Evolutionary conservation across 2,113 vertebrate species (phyloP), one percentile per base, ranked within the genome.

Genomic region (Bothrops jararaca): DNA sequence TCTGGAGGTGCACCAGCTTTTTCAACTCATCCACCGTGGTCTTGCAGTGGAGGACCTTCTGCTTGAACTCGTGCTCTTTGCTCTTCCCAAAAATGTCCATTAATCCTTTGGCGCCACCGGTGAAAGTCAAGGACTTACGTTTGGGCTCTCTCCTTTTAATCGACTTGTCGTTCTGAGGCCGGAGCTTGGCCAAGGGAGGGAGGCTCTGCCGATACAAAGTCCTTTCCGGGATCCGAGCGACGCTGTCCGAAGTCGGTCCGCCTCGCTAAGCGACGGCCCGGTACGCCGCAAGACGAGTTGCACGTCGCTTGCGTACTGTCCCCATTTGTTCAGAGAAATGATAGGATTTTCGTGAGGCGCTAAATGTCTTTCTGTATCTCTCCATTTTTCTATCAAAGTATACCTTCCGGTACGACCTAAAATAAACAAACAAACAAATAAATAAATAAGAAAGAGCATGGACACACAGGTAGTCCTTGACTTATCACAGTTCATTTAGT

Each of bases 301-400:
- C 8, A 99, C 99, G 1, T 99, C 99, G 20, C 99, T 98, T 0
- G 99, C 99, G 57, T 99, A 99, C 95, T 99, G 99, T 0, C 99
- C 99, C 99, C 99, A 99, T 90, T 99, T 99, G 97, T 99, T 99
- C 60, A 99, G 96, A 34, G 99, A 99, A 54, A 98, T 98, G 86
- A 99, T 98, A 1, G 99, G 99, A 91, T 99, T 99, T 92, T 99
- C 99, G 2, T 99, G 98, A 8, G 99, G 99, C 5, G 98, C 98
- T 22, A 99, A 95, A 94, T 99, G 99, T 86, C 99, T 97, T 96
- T 99, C 99, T 0, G 98, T 98, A 94, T 99, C 99, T 90, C 99
- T 97, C 99, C 99, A 99, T 97, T 99, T 99, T 95, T 99, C 99
- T 88, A 99, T 98, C 74, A 99, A 97, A 42, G 99, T 99, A 96